A percentile compares a stretch with the other conserved stretches of the same genome.
phyloP scores from a whole-genome alignment of 2,113 vertebrate species.

The Danionella cerebrum region DNA sequence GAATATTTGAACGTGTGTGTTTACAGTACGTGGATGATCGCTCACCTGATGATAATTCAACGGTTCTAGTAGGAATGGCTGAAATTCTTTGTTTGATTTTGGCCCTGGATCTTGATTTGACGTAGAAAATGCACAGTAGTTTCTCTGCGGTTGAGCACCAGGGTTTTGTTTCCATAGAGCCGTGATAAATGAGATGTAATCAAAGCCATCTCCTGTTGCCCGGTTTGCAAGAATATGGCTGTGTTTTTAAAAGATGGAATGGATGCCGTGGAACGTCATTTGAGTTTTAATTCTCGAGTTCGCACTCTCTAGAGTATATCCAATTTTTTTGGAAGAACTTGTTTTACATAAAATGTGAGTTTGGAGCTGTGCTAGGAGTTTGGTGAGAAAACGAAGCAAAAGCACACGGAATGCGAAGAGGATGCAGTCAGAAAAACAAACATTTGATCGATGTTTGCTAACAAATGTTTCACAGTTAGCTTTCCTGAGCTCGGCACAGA shows the following conservation, averaged over 20 bases:
- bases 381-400: background rate
- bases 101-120: constrained; percentile 33
- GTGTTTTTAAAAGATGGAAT: constrained; percentile 1
- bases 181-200: constrained; percentile 46
- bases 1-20: too few relatives aligned
- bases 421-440: background rate
- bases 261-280: constrained; percentile 11
- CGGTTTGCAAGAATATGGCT: constrained; percentile 23
- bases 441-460: background rate
- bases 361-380: constrained; percentile 9
- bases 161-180: constrained; percentile 27
- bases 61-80: too few relatives aligned
- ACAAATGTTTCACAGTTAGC: background rate
- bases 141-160: constrained; percentile 20
- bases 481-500: background rate
- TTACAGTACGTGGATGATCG: too few relatives aligned
- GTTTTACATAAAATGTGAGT: background rate
- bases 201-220: constrained; percentile 17
- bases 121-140: constrained; percentile 41
- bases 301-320: background rate
- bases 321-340: constrained; percentile 1
- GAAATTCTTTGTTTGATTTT: background rate
- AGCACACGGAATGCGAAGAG: constrained; percentile 25
- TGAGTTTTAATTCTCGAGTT: background rate
- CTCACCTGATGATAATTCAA: background rate